Evolutionary conservation across 2,113 vertebrate species (phyloP).

Genomic region (Pithys albifrons): DNA sequence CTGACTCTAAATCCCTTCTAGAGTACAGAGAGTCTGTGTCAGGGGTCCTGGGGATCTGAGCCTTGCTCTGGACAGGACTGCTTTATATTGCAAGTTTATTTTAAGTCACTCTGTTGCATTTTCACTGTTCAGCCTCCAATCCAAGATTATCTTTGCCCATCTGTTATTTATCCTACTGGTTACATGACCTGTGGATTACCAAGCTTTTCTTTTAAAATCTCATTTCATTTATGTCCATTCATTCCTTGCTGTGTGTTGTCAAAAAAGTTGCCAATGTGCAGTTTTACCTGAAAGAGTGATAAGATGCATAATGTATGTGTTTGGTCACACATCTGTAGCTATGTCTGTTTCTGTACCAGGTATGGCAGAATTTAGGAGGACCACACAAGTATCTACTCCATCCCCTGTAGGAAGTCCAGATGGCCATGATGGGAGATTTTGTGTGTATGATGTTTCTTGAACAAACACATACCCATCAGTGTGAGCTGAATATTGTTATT

Average conservation of each 20-base stretch:
- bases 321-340: not conserved
- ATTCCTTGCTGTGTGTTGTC: not conserved
- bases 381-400: not conserved
- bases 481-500: not conserved
- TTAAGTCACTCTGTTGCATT: conserved; percentile 20
- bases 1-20: not conserved
- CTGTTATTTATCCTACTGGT: conserved; percentile 53
- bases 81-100: not conserved
- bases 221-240: not conserved
- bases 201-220: conserved; percentile 34
- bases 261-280: not conserved
- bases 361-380: not conserved
- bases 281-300: not conserved
- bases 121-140: conserved; percentile 19
- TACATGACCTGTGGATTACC: conserved; percentile 29
- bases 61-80: not conserved
- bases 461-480: not conserved
- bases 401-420: not conserved
- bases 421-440: not conserved
- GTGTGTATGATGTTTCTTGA: not conserved
- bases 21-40: not conserved
- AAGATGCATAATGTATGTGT: not conserved
- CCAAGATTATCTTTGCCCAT: conserved; percentile 63
- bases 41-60: not conserved
- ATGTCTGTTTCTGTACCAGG: not conserved